A percentile compares a stretch with the other conserved stretches of the same genome.
phyloP scores from a whole-genome alignment of 53 echinoderm and acorn worm genomes.

The Zoroaster sp. region DNA sequence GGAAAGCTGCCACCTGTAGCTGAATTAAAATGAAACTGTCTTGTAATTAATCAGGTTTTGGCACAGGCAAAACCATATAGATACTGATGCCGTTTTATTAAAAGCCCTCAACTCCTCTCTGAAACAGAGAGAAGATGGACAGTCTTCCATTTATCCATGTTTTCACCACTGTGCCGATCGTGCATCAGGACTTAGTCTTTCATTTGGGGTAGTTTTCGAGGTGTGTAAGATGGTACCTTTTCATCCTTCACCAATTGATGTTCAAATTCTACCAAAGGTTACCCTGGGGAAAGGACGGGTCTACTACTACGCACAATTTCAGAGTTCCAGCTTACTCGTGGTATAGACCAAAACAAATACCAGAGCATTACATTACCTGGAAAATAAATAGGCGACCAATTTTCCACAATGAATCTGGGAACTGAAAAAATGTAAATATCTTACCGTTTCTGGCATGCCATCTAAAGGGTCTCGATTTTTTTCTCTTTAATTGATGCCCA shows the following conservation, averaged over 20 bases:
- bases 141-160: background rate
- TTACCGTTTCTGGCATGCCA: too few species aligned
- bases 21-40: background rate
- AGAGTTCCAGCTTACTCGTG: background rate
- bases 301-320: background rate
- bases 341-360: background rate
- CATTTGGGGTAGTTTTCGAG: background rate
- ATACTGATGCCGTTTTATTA: background rate
- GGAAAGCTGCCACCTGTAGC: background rate
- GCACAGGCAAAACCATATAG: background rate
- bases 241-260: conserved; percentile 8
- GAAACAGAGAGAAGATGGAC: background rate
- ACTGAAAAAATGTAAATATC: too few species aligned
- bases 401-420: too few species aligned
- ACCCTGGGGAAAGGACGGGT: background rate
- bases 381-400: conserved; percentile 14
- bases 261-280: conserved; percentile 25
- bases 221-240: background rate
- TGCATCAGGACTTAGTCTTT: background rate
- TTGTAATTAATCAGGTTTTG: background rate
- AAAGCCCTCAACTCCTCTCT: background rate
- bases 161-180: background rate
- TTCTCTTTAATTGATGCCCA: too few species aligned
- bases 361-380: background rate
- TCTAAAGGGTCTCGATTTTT: too few species aligned